Evolutionary conservation across 2,113 vertebrate species (phyloP).

Genomic region (Rostratula benghalensis): DNA sequence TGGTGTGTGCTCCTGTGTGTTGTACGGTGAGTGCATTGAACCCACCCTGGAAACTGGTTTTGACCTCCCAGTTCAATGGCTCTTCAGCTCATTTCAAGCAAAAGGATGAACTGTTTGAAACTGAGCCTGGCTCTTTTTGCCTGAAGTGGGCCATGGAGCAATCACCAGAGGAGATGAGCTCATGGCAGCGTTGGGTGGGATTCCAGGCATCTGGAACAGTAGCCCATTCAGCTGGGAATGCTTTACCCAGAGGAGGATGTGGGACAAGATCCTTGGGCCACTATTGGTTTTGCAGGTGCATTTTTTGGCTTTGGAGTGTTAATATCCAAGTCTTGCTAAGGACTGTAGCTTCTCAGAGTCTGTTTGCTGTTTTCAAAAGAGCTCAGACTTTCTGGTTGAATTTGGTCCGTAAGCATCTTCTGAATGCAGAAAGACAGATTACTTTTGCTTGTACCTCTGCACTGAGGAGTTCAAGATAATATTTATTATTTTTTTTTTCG

Average conservation of each 20-base stretch:
- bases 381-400: neutral
- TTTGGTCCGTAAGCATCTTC: neutral
- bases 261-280: neutral
- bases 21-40: neutral
- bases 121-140: neutral
- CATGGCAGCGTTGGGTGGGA: neutral
- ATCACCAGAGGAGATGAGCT: neutral
- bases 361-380: neutral
- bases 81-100: neutral
- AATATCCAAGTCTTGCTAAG: neutral
- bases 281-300: neutral
- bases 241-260: neutral
- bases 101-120: neutral
- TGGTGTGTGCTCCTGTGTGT: neutral
- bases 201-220: neutral
- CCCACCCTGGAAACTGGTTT: neutral
- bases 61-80: neutral
- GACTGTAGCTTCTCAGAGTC: neutral
- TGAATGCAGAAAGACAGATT: neutral
- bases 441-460: neutral
- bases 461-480: neutral
- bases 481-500: constrained; percentile 24
- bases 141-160: neutral
- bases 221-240: neutral
- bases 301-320: neutral